Conservation (phyloP, 2,888 invertebrate species). For the Anorthoa munda region DNA sequence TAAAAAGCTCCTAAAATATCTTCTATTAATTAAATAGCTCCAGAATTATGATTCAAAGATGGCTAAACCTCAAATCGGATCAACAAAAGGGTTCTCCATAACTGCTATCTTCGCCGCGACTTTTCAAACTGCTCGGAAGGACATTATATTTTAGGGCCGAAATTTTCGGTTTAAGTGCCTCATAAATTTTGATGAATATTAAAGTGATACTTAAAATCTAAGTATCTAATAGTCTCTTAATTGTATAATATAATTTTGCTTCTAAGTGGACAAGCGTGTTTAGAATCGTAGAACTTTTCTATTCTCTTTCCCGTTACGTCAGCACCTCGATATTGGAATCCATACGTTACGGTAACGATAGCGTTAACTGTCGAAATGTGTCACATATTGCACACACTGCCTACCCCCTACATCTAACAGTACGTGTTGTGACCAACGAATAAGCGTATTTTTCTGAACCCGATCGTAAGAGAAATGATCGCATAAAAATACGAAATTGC, state of each 20-base stretch:
- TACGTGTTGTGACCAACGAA: constrained; percentile 47
- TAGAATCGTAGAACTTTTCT: constrained; percentile 22
- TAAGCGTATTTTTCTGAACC: constrained; percentile 46
- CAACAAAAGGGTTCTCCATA: constrained; percentile 33
- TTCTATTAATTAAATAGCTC: constrained; percentile 34
- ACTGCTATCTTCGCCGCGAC: constrained; percentile 48
- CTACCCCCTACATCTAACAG: constrained; percentile 40
- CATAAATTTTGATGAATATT: constrained; percentile 62
- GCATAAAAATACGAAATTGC: constrained; percentile 62
- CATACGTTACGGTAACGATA: constrained; percentile 65
- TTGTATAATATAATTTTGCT: constrained; percentile 45
- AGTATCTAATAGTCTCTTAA: constrained; percentile 50
- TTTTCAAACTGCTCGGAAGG: constrained; percentile 55
- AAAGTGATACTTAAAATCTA: constrained; percentile 58
- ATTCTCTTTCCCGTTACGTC: constrained; percentile 29
- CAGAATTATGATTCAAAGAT: constrained; percentile 19
- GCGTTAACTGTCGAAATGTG: constrained; percentile 62
- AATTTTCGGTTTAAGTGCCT: constrained; percentile 49
- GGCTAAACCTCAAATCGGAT: constrained; percentile 34
- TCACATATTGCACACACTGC: constrained; percentile 62
- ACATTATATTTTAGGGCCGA: constrained; percentile 55
- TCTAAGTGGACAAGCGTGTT: constrained; percentile 24
- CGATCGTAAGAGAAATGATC: constrained; percentile 56
- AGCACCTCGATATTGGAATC: constrained; percentile 60
- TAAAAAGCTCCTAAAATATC: constrained; percentile 21